Evolutionary conservation across 2,797 vertebrate genomes (phyloP), one percentile per base, ranked within the genome.

Genomic region (Sebastiscus tertius): DNA sequence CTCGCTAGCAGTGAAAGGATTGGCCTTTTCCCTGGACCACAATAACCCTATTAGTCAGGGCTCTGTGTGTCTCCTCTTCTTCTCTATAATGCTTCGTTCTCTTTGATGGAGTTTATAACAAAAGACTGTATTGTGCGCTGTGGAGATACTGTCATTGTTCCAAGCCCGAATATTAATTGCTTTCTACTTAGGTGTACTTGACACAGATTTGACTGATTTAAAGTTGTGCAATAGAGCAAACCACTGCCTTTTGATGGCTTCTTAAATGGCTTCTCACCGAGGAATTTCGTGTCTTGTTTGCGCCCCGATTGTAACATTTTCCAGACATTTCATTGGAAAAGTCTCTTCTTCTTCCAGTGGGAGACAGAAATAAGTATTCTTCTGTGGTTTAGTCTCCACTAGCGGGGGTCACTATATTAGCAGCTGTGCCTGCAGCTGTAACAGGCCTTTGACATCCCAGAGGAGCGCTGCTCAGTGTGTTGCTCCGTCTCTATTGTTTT

Each of bases 391-490:
- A 49, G 71, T 80, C 79, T 90, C 61, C 63, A 56, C 76, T 80
- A 67, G 71, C 73, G 86, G 71, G 65, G 84, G 79, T 90, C 87
- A 85, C 77, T 59, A 54, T 69, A 83, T 79, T 36, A 84, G 78
- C 89, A 91, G 88, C 92, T 93, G 89, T 76, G 84, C 83, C 84
- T 88, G 92, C 88, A 94, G 92, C 89, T 94, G 87, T 62, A 83
- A 22, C 39, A 77, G 86, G 84, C 86, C 81, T 87, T 86, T 83
- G 86, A 79, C 80, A 81, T 89, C 86, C 72, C 78, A 60, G 64
- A 83, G 83, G 82, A 92, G 77, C 2, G n/a, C 72, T 77, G 82
- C 87, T 81, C 85, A 70, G 85, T 82, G 79, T 83, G 85, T 80
- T 83, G 80, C 80, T 78, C 62, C 42, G 61, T 29, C 75, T 75